Conservation (phyloP, 2,797 vertebrate species). For the Ptychobarbus kaznakovi region DNA sequence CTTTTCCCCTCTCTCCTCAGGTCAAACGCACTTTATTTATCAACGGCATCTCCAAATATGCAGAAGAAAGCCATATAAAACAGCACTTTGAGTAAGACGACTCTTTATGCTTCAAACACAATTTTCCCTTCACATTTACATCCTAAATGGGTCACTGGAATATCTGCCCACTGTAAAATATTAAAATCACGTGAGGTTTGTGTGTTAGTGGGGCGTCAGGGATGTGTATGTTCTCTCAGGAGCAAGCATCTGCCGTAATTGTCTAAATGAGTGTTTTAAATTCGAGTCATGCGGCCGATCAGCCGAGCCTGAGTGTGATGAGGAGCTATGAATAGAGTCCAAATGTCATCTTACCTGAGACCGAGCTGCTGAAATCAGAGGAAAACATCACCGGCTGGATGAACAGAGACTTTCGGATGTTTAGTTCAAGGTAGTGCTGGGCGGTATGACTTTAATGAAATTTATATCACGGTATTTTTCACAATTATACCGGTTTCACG, state of each 20-base stretch:
- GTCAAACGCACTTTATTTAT: conserved; percentile 97
- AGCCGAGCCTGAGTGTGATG: conserved; percentile 8
- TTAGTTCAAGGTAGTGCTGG: background rate
- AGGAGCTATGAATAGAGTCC: conserved; percentile 25
- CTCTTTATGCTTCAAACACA: background rate
- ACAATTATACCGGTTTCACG: too few relatives aligned
- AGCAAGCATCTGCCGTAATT: background rate
- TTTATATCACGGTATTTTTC: too few relatives aligned
- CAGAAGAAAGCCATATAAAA: conserved; percentile 93
- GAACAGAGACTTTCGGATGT: background rate
- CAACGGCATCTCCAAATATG: conserved; percentile 95
- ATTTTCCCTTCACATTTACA: background rate
- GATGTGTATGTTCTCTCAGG: background rate
- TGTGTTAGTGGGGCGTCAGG: background rate
- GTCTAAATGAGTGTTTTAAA: conserved; percentile 17
- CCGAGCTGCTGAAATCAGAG: background rate
- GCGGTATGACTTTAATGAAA: too few relatives aligned
- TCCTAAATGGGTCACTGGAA: background rate
- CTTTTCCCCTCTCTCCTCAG: conserved; percentile 70
- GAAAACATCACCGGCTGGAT: background rate
- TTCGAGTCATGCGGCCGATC: conserved; percentile 15
- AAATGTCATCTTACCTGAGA: conserved; percentile 5
- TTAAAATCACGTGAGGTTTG: background rate
- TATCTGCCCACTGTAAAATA: background rate
- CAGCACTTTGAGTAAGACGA: conserved; percentile 95